Evolutionary conservation across 2,888 invertebrate genomes (phyloP).

Genomic region (Lypha dubia): DNA sequence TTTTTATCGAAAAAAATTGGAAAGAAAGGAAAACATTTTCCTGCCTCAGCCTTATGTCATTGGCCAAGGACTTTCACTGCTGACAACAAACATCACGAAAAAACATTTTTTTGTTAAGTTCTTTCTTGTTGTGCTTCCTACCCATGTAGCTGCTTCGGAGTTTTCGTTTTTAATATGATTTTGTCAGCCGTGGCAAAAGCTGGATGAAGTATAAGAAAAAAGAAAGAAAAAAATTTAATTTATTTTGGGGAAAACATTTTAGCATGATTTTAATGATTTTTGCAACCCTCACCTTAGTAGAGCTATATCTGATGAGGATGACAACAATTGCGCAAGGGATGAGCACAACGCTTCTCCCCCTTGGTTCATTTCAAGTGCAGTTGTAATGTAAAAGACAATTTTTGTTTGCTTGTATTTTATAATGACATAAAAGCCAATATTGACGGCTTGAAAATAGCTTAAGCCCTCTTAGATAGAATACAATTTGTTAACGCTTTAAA

Average conservation of each 20-base stretch:
- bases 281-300: constrained; percentile 76
- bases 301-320: constrained; percentile 77
- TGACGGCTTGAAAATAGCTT: constrained; percentile 44
- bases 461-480: constrained; percentile 49
- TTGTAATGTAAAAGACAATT: constrained; percentile 10
- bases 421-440: constrained; percentile 59
- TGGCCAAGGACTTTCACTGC: constrained; percentile 81
- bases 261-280: constrained; percentile 80
- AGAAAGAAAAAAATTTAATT: constrained; percentile 61
- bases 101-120: not conserved
- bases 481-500: constrained; percentile 64
- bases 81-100: constrained; percentile 58
- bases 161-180: constrained; percentile 63
- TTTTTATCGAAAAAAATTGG: constrained; percentile 83
- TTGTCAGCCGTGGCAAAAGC: constrained; percentile 66
- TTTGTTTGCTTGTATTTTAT: constrained; percentile 22
- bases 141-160: constrained; percentile 55
- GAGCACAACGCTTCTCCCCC: constrained; percentile 22
- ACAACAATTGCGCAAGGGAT: constrained; percentile 73
- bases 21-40: constrained; percentile 80
- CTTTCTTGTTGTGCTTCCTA: constrained; percentile 15
- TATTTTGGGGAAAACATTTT: constrained; percentile 62
- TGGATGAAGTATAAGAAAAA: constrained; percentile 28
- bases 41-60: constrained; percentile 81
- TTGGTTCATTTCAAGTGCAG: constrained; percentile 23